A percentile compares a stretch with the other conserved stretches of the same genome.
Evolutionary conservation across 2,113 vertebrate species (phyloP).

Genomic region (Blennius ocellaris): DNA sequence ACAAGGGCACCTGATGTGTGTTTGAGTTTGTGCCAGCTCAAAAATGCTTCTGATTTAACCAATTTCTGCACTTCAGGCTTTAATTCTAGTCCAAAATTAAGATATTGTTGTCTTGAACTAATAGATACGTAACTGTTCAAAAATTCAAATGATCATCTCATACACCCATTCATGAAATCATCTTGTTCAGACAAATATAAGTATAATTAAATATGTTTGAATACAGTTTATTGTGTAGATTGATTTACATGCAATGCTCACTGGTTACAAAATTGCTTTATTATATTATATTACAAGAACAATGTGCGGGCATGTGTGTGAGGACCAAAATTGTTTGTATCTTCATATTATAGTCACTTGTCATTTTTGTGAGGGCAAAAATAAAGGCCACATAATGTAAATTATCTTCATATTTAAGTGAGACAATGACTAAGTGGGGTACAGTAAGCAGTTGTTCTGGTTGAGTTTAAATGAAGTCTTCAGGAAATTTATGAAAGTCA

Average conservation of each 20-base stretch:
- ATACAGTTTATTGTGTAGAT: background rate
- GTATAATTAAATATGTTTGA: background rate
- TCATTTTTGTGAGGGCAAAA: background rate
- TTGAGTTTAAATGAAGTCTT: too few species aligned
- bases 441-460: too few species aligned
- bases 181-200: background rate
- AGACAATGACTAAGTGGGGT: too few species aligned
- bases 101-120: constrained; percentile 11
- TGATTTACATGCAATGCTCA: background rate
- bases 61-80: background rate
- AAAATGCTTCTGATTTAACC: constrained; percentile 7
- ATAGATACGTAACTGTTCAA: background rate
- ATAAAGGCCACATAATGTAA: too few species aligned
- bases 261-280: constrained; percentile 13
- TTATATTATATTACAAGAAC: constrained; percentile 12
- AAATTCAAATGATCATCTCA: background rate
- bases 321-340: background rate
- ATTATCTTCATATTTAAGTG: background rate
- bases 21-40: constrained; percentile 1
- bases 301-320: constrained; percentile 23
- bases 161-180: background rate
- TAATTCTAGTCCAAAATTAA: constrained; percentile 10
- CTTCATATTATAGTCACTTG: background rate
- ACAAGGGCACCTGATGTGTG: constrained; percentile 11
- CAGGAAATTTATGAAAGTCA: too few species aligned